A percentile compares a stretch with the other conserved stretches of the same genome.
phyloP scores from a whole-genome alignment of 2,113 vertebrate genomes.

The Hydrochoerus hydrochaeris region DNA sequence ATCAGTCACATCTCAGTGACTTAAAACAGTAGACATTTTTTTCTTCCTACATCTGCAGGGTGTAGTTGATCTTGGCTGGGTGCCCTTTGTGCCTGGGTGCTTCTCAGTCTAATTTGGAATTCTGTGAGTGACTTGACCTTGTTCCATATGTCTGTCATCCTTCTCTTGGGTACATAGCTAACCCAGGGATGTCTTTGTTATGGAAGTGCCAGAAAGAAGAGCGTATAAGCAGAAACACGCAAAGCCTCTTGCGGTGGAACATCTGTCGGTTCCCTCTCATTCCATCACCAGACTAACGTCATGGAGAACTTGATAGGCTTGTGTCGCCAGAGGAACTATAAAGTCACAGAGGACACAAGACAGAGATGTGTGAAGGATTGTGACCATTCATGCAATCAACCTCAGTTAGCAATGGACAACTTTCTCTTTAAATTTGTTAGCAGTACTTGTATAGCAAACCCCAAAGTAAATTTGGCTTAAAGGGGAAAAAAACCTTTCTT shows the following conservation, averaged over 20 bases:
- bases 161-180: neutral
- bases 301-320: neutral
- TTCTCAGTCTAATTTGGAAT: neutral
- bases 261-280: neutral
- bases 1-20: neutral
- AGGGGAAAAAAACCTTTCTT: neutral
- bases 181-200: neutral
- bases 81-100: neutral
- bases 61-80: neutral
- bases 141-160: neutral
- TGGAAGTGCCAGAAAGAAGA: neutral
- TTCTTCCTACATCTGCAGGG: neutral
- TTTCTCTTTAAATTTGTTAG: neutral
- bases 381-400: neutral
- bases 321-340: neutral
- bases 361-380: neutral
- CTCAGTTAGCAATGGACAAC: neutral
- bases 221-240: neutral
- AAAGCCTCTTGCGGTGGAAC: neutral
- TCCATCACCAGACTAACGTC: neutral
- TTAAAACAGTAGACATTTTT: neutral
- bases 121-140: neutral
- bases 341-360: neutral
- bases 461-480: constrained; percentile 36
- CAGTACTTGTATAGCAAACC: neutral